Base-by-base conservation (phyloP, 2,113 vertebrate species). In the Tachuris rubrigastra region DNA sequence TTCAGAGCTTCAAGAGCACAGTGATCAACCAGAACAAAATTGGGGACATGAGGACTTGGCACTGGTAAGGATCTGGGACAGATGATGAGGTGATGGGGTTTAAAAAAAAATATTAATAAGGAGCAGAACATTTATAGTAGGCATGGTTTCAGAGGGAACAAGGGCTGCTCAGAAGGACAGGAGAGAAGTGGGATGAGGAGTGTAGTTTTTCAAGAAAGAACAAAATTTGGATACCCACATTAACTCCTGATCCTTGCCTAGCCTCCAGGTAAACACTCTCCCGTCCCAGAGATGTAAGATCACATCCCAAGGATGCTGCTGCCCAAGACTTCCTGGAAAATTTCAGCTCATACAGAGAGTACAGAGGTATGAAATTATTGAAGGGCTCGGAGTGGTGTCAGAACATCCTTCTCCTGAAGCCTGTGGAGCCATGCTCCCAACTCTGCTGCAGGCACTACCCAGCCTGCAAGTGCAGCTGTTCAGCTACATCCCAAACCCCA, bases 361-460 rank as follows among this genome's bases (percentile, higher is more conserved):
- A 68, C 0, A 3, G 41, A 86, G 22, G 24, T 73, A 28, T 90
- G 37, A 89, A 56, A 42, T 0, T 2, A 42, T 0, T 2, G 44
- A 74, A 33, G 39, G 47, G 39, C 78, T 79, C 2, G 0, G 52
- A 67, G 27, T 0, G 0, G 21, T 74, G 31, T 14, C 30, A 44
- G 56, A 79, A 55, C 25, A 59, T 3, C 10, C 30, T 33, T 88
- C 18, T 80, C 17, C 28, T 33, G 23, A 56, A 3, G 15, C 77
- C 58, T 1, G 1, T 11, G 33, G 44, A 68, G 42, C 49, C 20
- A 39, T 41, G 37, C 59, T 74, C 74, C 31, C 7, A 4, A 7
- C 63, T 44, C 59, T 9, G 5, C 65, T 55, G 67, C 37, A 27
- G 80, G 67, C 49, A 62, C 27, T 42, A 58, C 7, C 14, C 49